Base-by-base conservation (phyloP, 2,113 vertebrate species). In the Mesitornis unicolor region DNA sequence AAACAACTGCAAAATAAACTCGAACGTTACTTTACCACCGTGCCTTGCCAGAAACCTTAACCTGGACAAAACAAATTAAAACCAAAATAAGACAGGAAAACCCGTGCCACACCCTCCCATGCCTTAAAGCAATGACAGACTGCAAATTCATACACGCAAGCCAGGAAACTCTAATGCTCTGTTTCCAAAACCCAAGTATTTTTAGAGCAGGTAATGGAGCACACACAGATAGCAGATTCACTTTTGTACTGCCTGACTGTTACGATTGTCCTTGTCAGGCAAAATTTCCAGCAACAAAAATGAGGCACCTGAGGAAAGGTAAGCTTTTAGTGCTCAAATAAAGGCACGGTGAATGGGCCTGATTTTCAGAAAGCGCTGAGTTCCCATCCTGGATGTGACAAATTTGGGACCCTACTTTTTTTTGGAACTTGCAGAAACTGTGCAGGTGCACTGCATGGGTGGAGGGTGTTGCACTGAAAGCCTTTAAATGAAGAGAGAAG, bases 1-100 rank as follows among this genome's bases (percentile, higher is more conserved):
- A 85, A 95, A 57, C 61, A 69, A 83, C 67, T 78, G 42, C 12
- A 45, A 71, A 89, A 93, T 59, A 76, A 85, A 85, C 28, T 42
- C 56, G 29, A 90, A 29, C 0, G 1, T 38, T 74, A 17, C 53
- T 82, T 74, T 54, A 83, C 35, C 73, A 38, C 19, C 15, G 2
- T 57, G 48, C 26, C 26, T 65, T 71, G 73, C 53, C 77, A 93
- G 64, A 71, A 88, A 48, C 53, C 69, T 87, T 68, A 84, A 91
- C 61, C 28, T 76, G 74, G 61, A 84, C 53, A 87, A 94, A 87
- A 84, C n/a, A 63, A 85, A 76, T 65, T 21, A 57, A 63, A 88
- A 38, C 1, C 40, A 81, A 94, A 96, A 45, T 36, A 83, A 88
- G 90, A 25, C 53, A 83, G 90, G 88, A 94, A 93, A 90, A 78